Percentiles rank a stretch among this genome's conserved stretches.
phyloP scores from a whole-genome alignment of 2,797 vertebrate genomes.

The Dallia pectoralis region DNA sequence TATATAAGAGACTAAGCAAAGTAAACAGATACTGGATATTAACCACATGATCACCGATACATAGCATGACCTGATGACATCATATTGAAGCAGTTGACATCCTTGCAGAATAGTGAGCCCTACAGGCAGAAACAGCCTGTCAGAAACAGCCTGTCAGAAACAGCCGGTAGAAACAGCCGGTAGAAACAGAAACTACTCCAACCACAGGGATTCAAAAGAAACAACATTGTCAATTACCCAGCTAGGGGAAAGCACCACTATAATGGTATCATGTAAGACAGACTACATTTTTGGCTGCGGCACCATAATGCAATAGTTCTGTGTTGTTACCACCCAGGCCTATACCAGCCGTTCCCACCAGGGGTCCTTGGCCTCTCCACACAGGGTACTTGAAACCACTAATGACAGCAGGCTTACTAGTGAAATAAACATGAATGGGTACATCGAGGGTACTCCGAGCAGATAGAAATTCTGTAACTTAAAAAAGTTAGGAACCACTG shows the following conservation, averaged over 20 bases:
- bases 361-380: no score
- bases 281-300: constrained; percentile 32
- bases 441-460: no score
- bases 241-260: constrained; percentile 22
- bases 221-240: neutral
- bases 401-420: no score
- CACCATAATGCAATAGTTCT: constrained; percentile 28
- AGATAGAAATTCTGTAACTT: no score
- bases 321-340: constrained; percentile 25
- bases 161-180: no score
- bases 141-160: neutral
- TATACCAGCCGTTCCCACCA: no score
- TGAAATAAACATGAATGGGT: no score
- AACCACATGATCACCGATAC: neutral
- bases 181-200: neutral
- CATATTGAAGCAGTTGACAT: neutral
- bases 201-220: neutral
- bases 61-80: neutral
- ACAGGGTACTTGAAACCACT: no score
- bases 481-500: no score
- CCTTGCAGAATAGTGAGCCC: no score
- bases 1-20: neutral
- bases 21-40: neutral
- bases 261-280: constrained; percentile 37
- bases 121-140: neutral